Base-by-base conservation (phyloP, 30 jellyfish, hydroid and myxozoan genomes). In the Hydra vulgaris region DNA sequence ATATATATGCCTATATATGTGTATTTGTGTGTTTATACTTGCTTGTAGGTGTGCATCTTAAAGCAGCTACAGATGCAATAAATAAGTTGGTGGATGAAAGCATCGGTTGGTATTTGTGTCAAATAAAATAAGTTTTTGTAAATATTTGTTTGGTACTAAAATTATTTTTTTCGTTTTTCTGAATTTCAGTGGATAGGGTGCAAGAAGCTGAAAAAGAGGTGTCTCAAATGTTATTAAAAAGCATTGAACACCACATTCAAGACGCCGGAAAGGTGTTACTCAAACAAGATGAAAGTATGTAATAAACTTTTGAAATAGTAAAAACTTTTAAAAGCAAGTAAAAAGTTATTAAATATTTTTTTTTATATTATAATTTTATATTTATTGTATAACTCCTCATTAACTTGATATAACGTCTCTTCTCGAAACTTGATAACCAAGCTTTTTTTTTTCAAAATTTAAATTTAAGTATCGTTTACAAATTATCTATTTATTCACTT, bases 141-240 rank as follows among this genome's bases (percentile, higher is more conserved):
- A 12, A 3, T 3, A 40, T 3, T 5, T 12, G 61, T 40, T 40
- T 40, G 61, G 5, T 3, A 12, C 61, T 40, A 40, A 40, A 40
- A 40, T 3, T 40, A 5, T 40, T 12, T 40, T 40, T 40, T n/a
- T n/a, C n/a, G n/a, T n/a, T n/a, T n/a, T n/a, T n/a, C n/a, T n/a
- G n/a, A n/a, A n/a, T 61, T 80, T 23, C 82, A 94, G 99, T 94
- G 79, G 99, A 94, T 79, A 69, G 99, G 70, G 99, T 94, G 24
- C 96, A 94, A 81, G 99, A 94, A 79, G 99, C 99, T 16, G 99
- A 94, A 71, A 94, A 85, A 79, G 99, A 94, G 72, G 99, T 94
- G 15, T 94, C 99, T 7, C 95, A 88, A 26, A 87, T 94, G 96
- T 94, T 94, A 23, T 87, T 94, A 81, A 94, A 84, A 69, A 94